Percentiles rank a stretch among this genome's conserved stretches.
Conservation (phyloP, 2,113 vertebrate species). For the Leptobrachium leishanense region DNA sequence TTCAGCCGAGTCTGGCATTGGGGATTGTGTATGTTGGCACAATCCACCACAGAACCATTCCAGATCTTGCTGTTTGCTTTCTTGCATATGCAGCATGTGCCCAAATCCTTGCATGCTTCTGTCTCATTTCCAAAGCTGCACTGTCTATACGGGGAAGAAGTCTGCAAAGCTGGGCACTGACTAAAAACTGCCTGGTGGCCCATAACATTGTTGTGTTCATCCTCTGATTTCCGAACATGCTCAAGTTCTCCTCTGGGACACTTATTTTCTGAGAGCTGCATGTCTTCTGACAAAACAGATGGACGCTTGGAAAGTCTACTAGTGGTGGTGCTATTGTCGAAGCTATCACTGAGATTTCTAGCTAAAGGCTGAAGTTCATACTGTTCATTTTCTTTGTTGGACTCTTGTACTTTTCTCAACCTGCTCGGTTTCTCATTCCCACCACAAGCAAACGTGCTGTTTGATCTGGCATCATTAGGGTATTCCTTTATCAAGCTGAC, state of each 20-base stretch:
- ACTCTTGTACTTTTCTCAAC: conserved; percentile 67
- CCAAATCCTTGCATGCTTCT: conserved; percentile 57
- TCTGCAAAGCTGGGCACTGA: conserved; percentile 82
- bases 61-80: conserved; percentile 54
- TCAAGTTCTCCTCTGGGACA: conserved; percentile 58
- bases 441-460: conserved; percentile 73
- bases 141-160: conserved; percentile 91
- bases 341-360: conserved; percentile 89
- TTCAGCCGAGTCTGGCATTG: conserved; percentile 55
- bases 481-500: conserved; percentile 70
- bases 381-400: conserved; percentile 78
- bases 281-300: conserved; percentile 91
- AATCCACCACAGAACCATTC: conserved; percentile 54
- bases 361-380: conserved; percentile 92
- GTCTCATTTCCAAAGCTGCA: conserved; percentile 52
- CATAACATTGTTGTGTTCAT: conserved; percentile 57
- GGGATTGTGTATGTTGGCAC: not conserved
- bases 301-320: conserved; percentile 94
- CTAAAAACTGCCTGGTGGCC: conserved; percentile 65
- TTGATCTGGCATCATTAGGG: conserved; percentile 61
- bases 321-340: conserved; percentile 97
- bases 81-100: conserved; percentile 54
- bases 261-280: conserved; percentile 77
- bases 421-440: conserved; percentile 68
- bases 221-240: conserved; percentile 55